Conservation (phyloP, 2,797 vertebrate species). For the Falco cherrug region DNA sequence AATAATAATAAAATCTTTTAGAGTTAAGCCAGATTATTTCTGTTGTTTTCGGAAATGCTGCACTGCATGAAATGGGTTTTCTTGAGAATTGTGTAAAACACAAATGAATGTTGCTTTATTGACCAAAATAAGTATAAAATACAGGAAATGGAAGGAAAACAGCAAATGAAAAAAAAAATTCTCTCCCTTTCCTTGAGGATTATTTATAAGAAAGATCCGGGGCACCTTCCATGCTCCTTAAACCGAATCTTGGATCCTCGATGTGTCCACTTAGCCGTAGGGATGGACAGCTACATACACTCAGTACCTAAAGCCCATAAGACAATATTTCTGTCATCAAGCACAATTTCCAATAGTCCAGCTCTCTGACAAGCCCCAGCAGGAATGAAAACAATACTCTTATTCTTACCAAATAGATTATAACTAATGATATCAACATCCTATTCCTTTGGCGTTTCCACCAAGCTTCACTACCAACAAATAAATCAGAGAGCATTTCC, state of each 20-base stretch:
- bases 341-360: background rate
- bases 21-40: conserved; percentile 53
- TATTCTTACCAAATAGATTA: conserved; percentile 29
- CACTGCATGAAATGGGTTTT: conserved; percentile 6
- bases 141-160: background rate
- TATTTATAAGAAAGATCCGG: background rate
- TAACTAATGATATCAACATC: background rate
- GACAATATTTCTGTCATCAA: background rate
- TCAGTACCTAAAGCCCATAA: background rate
- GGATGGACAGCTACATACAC: background rate
- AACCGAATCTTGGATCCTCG: accelerated
- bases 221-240: background rate
- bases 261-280: background rate
- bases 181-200: background rate
- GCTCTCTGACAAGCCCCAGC: background rate
- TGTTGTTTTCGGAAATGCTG: conserved; percentile 15
- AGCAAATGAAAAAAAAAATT: background rate
- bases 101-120: background rate
- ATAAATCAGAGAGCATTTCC: background rate
- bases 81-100: background rate
- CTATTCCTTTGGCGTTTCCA: background rate
- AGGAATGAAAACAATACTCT: conserved; percentile 6
- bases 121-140: conserved; percentile 13
- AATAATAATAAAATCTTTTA: conserved; percentile 10
- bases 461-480: background rate